Evolutionary conservation across 2,113 vertebrate genomes (phyloP).

Genomic region (Pyrgilauda ruficollis): DNA sequence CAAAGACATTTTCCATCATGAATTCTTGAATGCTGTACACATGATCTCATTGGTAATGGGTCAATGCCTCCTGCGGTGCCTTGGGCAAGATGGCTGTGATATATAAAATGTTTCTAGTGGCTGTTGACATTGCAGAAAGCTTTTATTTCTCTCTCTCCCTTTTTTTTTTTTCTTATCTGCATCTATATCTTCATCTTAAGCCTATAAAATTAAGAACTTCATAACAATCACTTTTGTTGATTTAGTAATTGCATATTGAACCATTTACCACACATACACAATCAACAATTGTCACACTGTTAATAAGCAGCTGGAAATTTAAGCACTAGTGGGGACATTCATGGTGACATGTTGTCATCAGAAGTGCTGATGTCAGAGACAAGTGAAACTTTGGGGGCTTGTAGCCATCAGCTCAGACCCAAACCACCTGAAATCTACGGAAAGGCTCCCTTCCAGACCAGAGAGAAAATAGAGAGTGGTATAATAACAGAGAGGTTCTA

Average conservation of each 20-base stretch:
- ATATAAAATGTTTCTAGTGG: constrained; percentile 31
- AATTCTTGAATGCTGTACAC: neutral
- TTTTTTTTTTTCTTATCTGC: neutral
- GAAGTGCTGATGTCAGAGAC: neutral
- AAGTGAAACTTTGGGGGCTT: neutral
- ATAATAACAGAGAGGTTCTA: neutral
- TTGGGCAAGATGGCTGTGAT: constrained; percentile 21
- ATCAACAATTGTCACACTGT: neutral
- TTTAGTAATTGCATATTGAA: neutral
- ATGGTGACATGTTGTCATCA: neutral
- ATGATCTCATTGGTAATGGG: constrained; percentile 41
- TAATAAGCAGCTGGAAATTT: neutral
- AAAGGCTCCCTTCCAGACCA: neutral
- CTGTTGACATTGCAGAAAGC: neutral
- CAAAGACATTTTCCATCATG: constrained; percentile 4
- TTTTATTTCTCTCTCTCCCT: neutral
- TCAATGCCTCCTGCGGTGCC: constrained; percentile 24
- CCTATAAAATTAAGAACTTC: neutral
- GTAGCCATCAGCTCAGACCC: neutral
- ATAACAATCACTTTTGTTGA: neutral
- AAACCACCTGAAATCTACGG: neutral
- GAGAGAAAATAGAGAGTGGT: neutral
- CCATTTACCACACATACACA: neutral
- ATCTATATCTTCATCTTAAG: neutral
- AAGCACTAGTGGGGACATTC: neutral